These are phyloP conservation scores for Sarcophaga carnaria DNA, from an alignment of 2,888 invertebrate species.

Conservation along the genomic window DNA sequence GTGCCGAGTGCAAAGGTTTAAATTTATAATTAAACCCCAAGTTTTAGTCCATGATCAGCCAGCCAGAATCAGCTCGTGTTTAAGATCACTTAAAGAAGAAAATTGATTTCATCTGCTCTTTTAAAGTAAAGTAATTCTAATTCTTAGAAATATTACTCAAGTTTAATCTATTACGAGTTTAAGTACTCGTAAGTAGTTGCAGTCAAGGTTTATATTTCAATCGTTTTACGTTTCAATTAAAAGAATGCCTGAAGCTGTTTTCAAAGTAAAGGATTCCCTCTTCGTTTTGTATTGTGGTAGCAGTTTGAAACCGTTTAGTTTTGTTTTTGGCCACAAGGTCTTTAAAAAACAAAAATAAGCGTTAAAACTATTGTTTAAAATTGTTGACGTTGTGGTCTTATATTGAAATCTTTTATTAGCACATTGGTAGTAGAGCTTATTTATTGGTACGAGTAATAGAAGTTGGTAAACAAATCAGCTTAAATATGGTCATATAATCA, in stretches of 20 bases:
- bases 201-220: not conserved
- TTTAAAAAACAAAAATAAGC: not conserved
- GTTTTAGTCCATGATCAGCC: too few species aligned
- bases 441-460: not conserved
- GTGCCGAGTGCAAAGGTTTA: too few species aligned
- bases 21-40: too few species aligned
- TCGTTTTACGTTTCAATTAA: not conserved
- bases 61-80: too few species aligned
- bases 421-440: not conserved
- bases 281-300: not conserved
- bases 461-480: not conserved
- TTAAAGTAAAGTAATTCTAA: too few species aligned
- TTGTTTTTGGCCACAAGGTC: not conserved
- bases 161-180: not conserved
- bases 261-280: not conserved
- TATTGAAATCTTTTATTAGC: not conserved
- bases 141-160: too few species aligned
- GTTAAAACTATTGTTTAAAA: not conserved
- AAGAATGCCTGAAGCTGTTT: not conserved
- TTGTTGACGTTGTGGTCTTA: not conserved
- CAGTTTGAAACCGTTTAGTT: not conserved
- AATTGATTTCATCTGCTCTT: too few species aligned
- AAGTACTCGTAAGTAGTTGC: not conserved
- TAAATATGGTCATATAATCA: constrained; percentile 6
- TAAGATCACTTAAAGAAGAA: too few species aligned